Conservation (phyloP, 2,888 invertebrate species). For the Argyra leucocephala region DNA sequence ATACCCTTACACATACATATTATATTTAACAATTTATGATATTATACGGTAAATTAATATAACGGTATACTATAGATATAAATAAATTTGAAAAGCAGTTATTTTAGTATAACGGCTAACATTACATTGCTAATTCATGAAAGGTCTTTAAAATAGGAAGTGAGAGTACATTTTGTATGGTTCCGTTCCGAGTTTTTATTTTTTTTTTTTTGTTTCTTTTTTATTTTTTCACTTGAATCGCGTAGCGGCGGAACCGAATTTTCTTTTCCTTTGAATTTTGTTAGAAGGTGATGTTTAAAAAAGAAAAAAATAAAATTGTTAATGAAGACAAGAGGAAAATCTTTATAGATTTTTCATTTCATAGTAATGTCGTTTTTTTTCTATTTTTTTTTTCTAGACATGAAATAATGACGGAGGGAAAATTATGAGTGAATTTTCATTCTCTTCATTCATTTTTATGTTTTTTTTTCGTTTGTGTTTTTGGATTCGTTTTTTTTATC, state of each 20-base stretch:
- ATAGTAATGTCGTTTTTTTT: neutral
- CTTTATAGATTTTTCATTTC: neutral
- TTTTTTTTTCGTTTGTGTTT: neutral
- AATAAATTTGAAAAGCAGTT: neutral
- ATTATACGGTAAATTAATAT: too few species aligned
- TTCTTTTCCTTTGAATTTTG: too few species aligned
- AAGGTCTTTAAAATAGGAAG: neutral
- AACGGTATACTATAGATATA: neutral
- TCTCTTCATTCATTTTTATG: neutral
- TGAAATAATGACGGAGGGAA: neutral
- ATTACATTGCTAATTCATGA: neutral
- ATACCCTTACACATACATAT: neutral
- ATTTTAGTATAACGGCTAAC: neutral
- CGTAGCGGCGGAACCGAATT: too few species aligned
- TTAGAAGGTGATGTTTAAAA: too few species aligned
- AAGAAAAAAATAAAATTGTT: too few species aligned
- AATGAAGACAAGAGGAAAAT: neutral
- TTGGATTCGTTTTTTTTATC: neutral
- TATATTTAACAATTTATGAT: too few species aligned
- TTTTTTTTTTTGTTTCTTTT: neutral
- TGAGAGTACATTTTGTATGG: neutral
- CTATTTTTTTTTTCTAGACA: neutral
- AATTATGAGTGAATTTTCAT: neutral
- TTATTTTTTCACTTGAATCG: too few species aligned
- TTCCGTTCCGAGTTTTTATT: neutral